Conservation (phyloP, 2,797 vertebrate species). For the Buphagus erythrorhynchus region DNA sequence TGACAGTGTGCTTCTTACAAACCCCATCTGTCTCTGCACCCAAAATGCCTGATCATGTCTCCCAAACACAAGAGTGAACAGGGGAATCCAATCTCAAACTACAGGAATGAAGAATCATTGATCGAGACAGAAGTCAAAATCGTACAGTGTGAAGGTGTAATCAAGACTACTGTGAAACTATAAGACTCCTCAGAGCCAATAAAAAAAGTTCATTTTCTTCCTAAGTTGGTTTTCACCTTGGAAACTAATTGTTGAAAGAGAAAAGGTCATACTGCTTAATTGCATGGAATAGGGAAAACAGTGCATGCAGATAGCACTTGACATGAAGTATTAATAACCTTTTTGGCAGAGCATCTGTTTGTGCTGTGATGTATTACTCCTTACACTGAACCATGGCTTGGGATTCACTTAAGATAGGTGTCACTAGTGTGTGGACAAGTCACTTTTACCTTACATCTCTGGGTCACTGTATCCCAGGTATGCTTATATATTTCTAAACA, state of each 20-base stretch:
- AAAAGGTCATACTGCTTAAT: slow-evolving; percentile 23
- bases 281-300: neutral
- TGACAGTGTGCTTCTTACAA: neutral
- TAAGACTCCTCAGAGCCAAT: neutral
- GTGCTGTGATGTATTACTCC: neutral
- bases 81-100: neutral
- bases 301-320: neutral
- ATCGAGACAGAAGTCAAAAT: neutral
- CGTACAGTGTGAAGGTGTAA: neutral
- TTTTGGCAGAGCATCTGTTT: slow-evolving; percentile 8
- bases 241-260: slow-evolving; percentile 1
- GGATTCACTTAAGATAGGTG: neutral
- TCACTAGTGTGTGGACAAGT: neutral
- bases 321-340: slow-evolving; percentile 11
- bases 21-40: neutral
- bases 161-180: neutral
- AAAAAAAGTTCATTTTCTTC: neutral
- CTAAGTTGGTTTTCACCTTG: slow-evolving; percentile 27
- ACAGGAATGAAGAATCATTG: neutral
- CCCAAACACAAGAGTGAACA: neutral
- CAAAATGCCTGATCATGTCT: neutral
- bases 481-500: slow-evolving; percentile 61
- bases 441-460: neutral
- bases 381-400: neutral
- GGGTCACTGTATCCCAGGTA: neutral